Evolutionary conservation across 2,797 vertebrate genomes (phyloP), one percentile per base, ranked within the genome.

Genomic region (Falco berigora): DNA sequence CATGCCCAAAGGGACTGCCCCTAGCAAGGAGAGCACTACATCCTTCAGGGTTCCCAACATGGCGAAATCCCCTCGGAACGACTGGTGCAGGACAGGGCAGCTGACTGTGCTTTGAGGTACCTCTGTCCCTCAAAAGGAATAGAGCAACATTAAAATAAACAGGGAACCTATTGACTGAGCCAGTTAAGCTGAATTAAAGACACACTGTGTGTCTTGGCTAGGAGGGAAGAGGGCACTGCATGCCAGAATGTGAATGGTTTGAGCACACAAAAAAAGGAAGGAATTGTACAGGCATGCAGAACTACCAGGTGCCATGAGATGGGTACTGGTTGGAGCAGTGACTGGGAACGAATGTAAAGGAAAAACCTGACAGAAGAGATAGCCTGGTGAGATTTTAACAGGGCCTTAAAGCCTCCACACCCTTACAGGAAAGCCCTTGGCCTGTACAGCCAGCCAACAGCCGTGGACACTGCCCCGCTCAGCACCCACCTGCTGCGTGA

Each of bases 1-100:
- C 0, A 0, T 82, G 66, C n/a, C 38, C 52, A 7, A 0, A 23
- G 9, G 24, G 56, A 56, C 15, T 44, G n/a, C 4, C 52, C 28
- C 34, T 32, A 59, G 61, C 59, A 92, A 15, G 6, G 50, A 67
- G 12, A 71, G 13, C 44, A 74, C 80, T 74, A 46, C 67, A 66
- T 53, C 79, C 40, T 38, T 66, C 1, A 2, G 44, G 66, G 59
- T 12, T 72, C 62, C 44, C 32, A 82, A n/a, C 8, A 7, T 2
- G 12, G 20, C 46, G 34, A 95, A 88, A 92, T 67, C 55, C 42
- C 50, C 66, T 56, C 22, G 47, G 32, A 90, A 72, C 2, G 6
- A 10, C 19, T 75, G 58, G 14, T 61, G 71, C 44, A 68, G 89
- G 47, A 75, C 42, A 77, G 44, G 58, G 53, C 38, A 68, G 56